Base-by-base conservation (phyloP, 1,140 invertebrate species). In the Grapholita molesta region DNA sequence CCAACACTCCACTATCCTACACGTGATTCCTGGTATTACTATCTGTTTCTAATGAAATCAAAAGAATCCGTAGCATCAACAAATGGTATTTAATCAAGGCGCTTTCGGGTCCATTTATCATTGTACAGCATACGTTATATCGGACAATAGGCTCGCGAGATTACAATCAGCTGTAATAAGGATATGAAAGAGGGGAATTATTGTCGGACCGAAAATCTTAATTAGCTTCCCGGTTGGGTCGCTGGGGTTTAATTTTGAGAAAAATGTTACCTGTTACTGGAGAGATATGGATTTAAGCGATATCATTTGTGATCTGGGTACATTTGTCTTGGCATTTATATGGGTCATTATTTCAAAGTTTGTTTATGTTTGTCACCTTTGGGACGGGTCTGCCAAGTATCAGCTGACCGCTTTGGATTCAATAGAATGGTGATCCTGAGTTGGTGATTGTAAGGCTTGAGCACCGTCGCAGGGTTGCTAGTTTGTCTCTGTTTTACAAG, bases 111-210 rank as follows among this genome's bases (percentile, higher is more conserved):
- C 71, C 73, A 77, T 77, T 75, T 70, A 73, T 78, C 72, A 76
- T 76, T 68, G 72, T 74, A 74, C 70, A 66, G 71, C 70, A 53
- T 73, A 69, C 38, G 57, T 67, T 57, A 65, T 52, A 65, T 9
- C 67, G 70, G 66, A 78, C 77, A 78, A 78, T 69, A 68, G 71
- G n/a, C n/a, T n/a, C 64, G 71, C 74, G 42, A 74, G 74, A 72
- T 71, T 74, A 72, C 69, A 74, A 74, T 78, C 74, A 68, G 69
- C 24, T 67, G 68, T 76, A 72, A 75, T 72, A 70, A 66, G 68
- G 67, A 69, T 42, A 42, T 69, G 66, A 69, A 71, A 42, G 65
- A 48, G 64, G 57, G 38, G 32, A 61, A 61, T 61, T 61, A 61
- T 61, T 61, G 24, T 68, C 64, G 64, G 11, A 35, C 69, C 15